Percentiles rank a stretch among this genome's conserved stretches.
Evolutionary conservation across 2,113 vertebrate genomes (phyloP).

Genomic region (Danio rerio): DNA sequence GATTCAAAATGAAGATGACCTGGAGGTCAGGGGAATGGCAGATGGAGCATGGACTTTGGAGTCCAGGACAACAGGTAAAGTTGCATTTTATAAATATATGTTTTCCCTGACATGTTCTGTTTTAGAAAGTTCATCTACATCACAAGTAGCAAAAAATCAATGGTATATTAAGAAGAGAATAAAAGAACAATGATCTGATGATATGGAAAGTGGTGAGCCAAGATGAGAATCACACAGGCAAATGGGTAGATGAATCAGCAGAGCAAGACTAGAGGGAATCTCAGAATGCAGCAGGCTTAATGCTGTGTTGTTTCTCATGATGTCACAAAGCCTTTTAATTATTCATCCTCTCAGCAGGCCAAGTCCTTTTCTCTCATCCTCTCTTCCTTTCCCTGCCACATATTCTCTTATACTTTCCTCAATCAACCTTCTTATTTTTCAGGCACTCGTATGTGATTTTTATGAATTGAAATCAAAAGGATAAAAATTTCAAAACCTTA

Average conservation of each 20-base stretch:
- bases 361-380: slow-evolving; percentile 43
- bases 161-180: background rate
- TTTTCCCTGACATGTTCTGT: background rate
- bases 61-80: slow-evolving; percentile 74
- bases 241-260: slow-evolving; percentile 53
- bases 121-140: background rate
- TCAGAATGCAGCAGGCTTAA: slow-evolving; percentile 62
- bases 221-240: slow-evolving; percentile 20
- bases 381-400: slow-evolving; percentile 1
- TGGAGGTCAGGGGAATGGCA: slow-evolving; percentile 77
- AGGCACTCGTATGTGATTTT: background rate
- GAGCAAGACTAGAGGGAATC: slow-evolving; percentile 59
- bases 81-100: slow-evolving; percentile 17
- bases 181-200: slow-evolving; percentile 5
- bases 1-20: slow-evolving; percentile 56
- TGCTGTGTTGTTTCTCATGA: slow-evolving; percentile 61
- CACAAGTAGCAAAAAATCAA: background rate
- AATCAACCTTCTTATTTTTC: background rate
- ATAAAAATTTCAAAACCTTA: background rate
- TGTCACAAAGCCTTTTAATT: slow-evolving; percentile 76
- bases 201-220: slow-evolving; percentile 34
- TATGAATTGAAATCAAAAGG: background rate
- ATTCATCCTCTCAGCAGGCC: slow-evolving; percentile 71
- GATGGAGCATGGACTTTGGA: slow-evolving; percentile 76
- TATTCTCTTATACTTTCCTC: background rate